Conservation (phyloP, 2,888 invertebrate species). For the Lithophane ornitopus region DNA sequence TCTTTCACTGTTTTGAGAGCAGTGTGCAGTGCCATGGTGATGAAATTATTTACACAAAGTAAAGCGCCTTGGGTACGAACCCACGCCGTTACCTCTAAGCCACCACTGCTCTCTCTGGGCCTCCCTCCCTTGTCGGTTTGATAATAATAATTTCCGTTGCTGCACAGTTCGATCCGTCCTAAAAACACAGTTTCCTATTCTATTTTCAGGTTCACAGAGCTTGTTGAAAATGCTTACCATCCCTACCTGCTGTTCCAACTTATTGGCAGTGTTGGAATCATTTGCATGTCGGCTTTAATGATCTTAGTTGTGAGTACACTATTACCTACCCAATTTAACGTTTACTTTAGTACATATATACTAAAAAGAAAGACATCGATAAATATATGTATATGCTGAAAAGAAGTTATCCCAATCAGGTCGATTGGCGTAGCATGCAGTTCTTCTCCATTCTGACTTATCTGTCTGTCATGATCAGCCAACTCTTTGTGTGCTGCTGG, state of each 20-base stretch:
- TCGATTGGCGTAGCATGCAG: constrained; percentile 85
- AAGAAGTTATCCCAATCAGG: constrained; percentile 63
- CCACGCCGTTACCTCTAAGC: no score
- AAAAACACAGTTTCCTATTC: neutral
- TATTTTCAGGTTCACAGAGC: constrained; percentile 82
- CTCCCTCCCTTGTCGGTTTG: neutral
- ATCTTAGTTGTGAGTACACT: constrained; percentile 79
- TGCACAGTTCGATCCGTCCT: neutral
- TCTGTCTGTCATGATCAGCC: constrained; percentile 87
- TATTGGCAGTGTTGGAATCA: constrained; percentile 86
- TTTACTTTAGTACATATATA: neutral
- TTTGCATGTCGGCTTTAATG: constrained; percentile 86
- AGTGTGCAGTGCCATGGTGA: no score
- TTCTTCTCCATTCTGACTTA: constrained; percentile 83
- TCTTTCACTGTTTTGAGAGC: no score
- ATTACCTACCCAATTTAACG: neutral
- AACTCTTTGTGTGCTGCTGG: constrained; percentile 89
- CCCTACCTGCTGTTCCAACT: constrained; percentile 89
- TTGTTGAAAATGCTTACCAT: constrained; percentile 87
- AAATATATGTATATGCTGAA: neutral
- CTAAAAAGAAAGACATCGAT: neutral
- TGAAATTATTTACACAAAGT: no score
- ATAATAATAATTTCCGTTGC: neutral
- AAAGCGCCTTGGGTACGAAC: no score
- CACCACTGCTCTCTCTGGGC: no score